Conservation (phyloP, 2,113 vertebrate genomes). For the Micronycteris hirsuta region DNA sequence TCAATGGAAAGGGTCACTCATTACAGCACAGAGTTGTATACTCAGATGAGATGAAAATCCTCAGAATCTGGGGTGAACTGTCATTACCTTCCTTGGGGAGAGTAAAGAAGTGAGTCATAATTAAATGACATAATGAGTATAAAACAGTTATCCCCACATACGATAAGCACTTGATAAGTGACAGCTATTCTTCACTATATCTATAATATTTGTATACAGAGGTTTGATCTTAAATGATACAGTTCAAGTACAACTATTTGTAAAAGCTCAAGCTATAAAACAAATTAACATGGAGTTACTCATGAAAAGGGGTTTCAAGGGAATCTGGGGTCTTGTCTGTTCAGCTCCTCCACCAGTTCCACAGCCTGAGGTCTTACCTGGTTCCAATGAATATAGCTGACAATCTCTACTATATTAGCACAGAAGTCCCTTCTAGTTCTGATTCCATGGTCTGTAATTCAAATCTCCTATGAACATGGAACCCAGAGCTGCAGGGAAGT, state of each 20-base stretch:
- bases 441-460: not conserved
- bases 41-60: not conserved
- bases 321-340: not conserved
- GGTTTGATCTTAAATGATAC: not conserved
- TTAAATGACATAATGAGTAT: not conserved
- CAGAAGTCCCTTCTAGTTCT: not conserved
- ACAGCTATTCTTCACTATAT: not conserved
- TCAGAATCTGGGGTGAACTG: not conserved
- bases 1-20: not conserved
- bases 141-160: not conserved
- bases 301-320: not conserved
- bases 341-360: not conserved
- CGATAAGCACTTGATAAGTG: not conserved
- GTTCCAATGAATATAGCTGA: not conserved
- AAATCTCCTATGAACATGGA: not conserved
- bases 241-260: not conserved
- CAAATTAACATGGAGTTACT: not conserved
- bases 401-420: not conserved
- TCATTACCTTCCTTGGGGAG: not conserved
- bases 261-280: not conserved
- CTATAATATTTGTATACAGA: not conserved
- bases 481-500: not conserved
- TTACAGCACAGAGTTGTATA: not conserved
- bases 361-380: no score
- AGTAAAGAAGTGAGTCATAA: not conserved